Conservation (phyloP, 2,113 vertebrate genomes). For the Mixornis gularis region DNA sequence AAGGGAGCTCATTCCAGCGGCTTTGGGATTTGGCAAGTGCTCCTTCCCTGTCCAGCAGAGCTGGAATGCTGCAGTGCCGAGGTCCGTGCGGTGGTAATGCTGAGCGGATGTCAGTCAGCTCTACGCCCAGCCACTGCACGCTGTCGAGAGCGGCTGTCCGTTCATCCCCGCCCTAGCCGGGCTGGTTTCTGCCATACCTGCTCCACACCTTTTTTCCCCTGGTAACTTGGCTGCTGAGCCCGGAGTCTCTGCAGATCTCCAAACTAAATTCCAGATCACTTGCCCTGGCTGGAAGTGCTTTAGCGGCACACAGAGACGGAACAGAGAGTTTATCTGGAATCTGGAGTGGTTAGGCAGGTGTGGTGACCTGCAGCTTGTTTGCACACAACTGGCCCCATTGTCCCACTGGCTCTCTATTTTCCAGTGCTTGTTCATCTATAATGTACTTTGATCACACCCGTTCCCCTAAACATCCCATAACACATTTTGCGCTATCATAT, state of each 20-base stretch:
- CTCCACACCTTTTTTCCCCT: rapidly evolving
- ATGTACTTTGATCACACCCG: background rate
- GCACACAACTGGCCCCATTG: background rate
- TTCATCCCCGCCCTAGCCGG: rapidly evolving
- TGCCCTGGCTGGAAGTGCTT: background rate
- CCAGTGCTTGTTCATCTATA: background rate
- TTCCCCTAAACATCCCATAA: background rate
- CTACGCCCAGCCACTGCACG: rapidly evolving
- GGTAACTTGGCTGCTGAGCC: background rate
- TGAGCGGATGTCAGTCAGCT: rapidly evolving
- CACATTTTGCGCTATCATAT: background rate
- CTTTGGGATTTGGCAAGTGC: background rate
- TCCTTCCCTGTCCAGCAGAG: rapidly evolving
- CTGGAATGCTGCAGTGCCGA: rapidly evolving
- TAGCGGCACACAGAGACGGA: background rate
- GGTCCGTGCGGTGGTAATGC: rapidly evolving
- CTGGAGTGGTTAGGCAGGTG: background rate
- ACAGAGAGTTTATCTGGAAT: rapidly evolving
- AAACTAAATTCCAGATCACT: no score
- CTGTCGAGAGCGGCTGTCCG: rapidly evolving
- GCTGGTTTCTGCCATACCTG: rapidly evolving
- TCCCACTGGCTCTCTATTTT: background rate
- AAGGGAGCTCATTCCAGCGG: background rate
- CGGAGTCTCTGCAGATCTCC: background rate
- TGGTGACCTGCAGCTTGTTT: background rate